These are phyloP conservation scores for Hesperophylax magnus DNA, from an alignment of 1,140 invertebrate genomes.

Conservation along the genomic window DNA sequence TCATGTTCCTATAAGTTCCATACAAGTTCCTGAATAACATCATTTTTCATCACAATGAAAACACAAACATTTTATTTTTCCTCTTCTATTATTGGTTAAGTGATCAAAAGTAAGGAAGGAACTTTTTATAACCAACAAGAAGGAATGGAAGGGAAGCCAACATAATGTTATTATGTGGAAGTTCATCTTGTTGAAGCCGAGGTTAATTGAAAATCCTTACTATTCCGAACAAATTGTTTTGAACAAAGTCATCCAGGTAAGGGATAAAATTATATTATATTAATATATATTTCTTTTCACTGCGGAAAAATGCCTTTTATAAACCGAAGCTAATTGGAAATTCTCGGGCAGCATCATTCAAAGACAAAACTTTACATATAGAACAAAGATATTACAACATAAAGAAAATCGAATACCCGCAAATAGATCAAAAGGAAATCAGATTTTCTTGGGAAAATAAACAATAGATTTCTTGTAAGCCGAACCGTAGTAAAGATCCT, in stretches of 20 bases:
- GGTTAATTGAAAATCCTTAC: no score
- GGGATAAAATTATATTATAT: slow-evolving; percentile 13
- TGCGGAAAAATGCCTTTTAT: slow-evolving; percentile 43
- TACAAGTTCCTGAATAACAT: no score
- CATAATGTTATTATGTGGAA: no score
- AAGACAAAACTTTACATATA: slow-evolving; percentile 48
- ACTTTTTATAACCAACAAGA: no score
- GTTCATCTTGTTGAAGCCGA: no score
- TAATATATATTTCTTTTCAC: slow-evolving; percentile 50
- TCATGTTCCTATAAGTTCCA: no score
- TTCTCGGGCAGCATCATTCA: slow-evolving; percentile 30
- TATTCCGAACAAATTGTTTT: background rate
- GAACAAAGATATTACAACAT: slow-evolving; percentile 48
- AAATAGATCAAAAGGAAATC: slow-evolving; percentile 55
- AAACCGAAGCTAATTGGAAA: slow-evolving; percentile 53
- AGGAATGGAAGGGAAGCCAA: no score
- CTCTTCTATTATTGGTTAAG: no score
- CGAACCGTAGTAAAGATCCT: background rate
- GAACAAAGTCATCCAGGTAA: slow-evolving; percentile 12
- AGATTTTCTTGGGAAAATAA: slow-evolving; percentile 48
- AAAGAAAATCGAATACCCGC: slow-evolving; percentile 51
- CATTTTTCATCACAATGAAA: no score
- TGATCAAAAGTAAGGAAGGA: no score
- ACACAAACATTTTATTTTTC: no score
- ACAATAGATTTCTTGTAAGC: slow-evolving; percentile 47